Base-by-base conservation (phyloP, 2,888 invertebrate genomes). In the Drosophila anomelani region DNA sequence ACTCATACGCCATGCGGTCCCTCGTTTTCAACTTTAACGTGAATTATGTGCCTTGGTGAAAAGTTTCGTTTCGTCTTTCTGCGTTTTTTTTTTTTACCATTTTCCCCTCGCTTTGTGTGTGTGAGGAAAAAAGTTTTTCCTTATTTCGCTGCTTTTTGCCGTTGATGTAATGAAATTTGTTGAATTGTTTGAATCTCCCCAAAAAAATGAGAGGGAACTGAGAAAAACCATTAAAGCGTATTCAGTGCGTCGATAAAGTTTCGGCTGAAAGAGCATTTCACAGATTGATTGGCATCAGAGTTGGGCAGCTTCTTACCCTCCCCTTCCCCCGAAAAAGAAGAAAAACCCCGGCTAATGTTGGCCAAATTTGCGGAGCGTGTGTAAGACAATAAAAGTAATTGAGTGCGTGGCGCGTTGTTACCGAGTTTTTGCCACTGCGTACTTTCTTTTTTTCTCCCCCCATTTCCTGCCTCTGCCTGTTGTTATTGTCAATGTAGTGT, bases 341-440 rank as follows among this genome's bases (percentile, higher is more conserved):
- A 13, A 23, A 51, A 53, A 13, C 63, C 74, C 23, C 17, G 38
- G 58, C 58, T 75, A 81, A 84, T 86, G 89, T 64, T 78, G 81
- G 63, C 89, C 72, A 51, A 87, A 81, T 88, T 87, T 78, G 74
- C 74, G 74, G 85, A 83, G 83, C 85, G 85, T 85, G 88, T 87
- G 85, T 87, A 88, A 85, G 84, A 85, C 84, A 85, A 85, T 85
- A 85, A 85, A 85, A 85, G 89, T 85, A 85, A 85, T 85, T 89
- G 84, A 84, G 89, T 87, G 87, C 82, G 78, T 77, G 80, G 83
- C 56, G 68, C 74, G 79, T 73, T 84, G 77, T 68, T 77, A 74
- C 71, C 39, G 23, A 53, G 51, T 53, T 74, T 71, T 56, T 49
- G 43, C 39, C 58, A 57, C 41, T n/a, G 29, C 29, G 20, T 61